Evolutionary conservation across 2,888 invertebrate genomes (phyloP), one percentile per base, ranked within the genome.

Genomic region (Lasioglossum leucozonium): DNA sequence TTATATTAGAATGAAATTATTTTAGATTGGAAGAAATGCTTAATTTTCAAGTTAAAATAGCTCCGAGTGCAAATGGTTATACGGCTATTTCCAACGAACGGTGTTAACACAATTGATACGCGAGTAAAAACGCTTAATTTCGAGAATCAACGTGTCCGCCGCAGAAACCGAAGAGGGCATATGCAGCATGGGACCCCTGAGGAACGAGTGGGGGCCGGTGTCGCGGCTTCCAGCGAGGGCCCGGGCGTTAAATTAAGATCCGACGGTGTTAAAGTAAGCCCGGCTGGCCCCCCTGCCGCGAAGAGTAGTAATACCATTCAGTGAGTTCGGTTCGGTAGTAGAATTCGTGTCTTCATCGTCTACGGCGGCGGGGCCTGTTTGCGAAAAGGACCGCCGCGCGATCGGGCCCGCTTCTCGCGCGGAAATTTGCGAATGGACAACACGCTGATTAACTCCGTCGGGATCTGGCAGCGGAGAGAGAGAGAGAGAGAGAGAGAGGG

Each of bases 171-270:
- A 1, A 11, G 11, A 22, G 55, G 11, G 10, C 55, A 11, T n/a
- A n/a, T n/a, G n/a, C 55, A 55, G 4, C n/a, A 4, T n/a, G n/a
- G n/a, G 55, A 3, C 22, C 55, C 55, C n/a, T 11, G n/a, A 55
- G 55, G 11, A 55, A 55, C 55, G 55, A n/a, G n/a, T n/a, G 55
- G 55, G n/a, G n/a, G 3, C 11, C n/a, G 55, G n/a, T 55, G 85
- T 80, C 78, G 77, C 30, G 58, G 30, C 62, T 34, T 62, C 73
- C 81, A 5, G 42, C 55, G 58, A 22, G 16, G 62, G 76, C 30
- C 74, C 80, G n/a, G 75, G 87, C 80, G 91, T 92, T 92, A 92
- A 91, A 91, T 91, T 91, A 91, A 91, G 91, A 87, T 89, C 92
- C 87, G 83, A 88, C 91, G 88, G 89, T 90, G 90, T 91, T 67